A percentile compares a stretch with the other conserved stretches of the same genome.
These are phyloP conservation scores for Epinephelus cyanopodus DNA, from an alignment of 2,113 vertebrate species.

Conservation along the genomic window DNA sequence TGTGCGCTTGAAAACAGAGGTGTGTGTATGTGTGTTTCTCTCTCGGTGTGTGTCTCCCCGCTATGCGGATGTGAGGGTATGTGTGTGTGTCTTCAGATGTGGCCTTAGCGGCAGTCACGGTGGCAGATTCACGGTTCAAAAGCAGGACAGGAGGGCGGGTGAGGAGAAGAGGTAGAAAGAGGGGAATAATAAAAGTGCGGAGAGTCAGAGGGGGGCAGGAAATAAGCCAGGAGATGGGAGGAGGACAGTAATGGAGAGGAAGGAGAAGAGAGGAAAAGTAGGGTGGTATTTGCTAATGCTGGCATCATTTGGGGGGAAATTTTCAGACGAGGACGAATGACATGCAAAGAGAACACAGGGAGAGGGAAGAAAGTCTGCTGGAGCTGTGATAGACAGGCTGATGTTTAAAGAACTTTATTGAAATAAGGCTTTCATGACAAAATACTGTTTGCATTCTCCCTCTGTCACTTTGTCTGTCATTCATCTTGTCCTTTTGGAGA, in stretches of 20 bases:
- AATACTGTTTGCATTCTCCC: constrained; percentile 63
- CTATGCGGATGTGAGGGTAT: constrained; percentile 7
- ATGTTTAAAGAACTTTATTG: constrained; percentile 72
- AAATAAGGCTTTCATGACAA: constrained; percentile 75
- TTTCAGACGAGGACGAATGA: constrained; percentile 33
- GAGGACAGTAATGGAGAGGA: background rate
- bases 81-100: constrained; percentile 25
- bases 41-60: constrained; percentile 20
- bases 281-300: constrained; percentile 15
- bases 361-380: constrained; percentile 56
- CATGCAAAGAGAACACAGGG: constrained; percentile 44
- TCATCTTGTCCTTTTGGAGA: constrained; percentile 40
- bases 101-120: constrained; percentile 28
- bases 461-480: constrained; percentile 27
- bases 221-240: constrained; percentile 16
- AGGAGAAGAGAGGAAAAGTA: background rate
- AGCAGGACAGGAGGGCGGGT: constrained; percentile 26
- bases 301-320: constrained; percentile 17
- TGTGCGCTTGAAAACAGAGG: constrained; percentile 44
- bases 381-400: constrained; percentile 55
- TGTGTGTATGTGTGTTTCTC: background rate
- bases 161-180: constrained; percentile 19
- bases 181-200: constrained; percentile 44
- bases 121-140: constrained; percentile 60
- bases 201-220: background rate